These are phyloP conservation scores for Grus americana DNA, from an alignment of 2,113 vertebrate species.

Conservation along the genomic window DNA sequence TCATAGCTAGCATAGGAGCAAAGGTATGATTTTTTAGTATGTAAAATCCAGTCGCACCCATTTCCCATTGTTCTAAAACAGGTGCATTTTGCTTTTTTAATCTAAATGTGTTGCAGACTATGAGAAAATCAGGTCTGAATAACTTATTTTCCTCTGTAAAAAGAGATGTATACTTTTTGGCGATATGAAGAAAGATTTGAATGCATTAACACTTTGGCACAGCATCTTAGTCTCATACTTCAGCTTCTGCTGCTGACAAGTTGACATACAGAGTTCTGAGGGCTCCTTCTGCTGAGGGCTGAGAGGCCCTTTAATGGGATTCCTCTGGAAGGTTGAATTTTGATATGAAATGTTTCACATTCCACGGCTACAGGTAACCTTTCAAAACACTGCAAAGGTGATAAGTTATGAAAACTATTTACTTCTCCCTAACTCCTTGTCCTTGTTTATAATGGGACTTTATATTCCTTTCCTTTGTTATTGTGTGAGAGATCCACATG, in stretches of 20 bases:
- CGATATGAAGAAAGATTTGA: neutral
- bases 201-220: neutral
- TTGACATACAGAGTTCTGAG: neutral
- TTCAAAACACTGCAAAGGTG: neutral
- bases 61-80: neutral
- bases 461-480: neutral
- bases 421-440: neutral
- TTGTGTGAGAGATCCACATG: neutral
- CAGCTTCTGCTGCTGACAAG: neutral
- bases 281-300: neutral
- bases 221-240: neutral
- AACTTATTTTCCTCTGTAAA: neutral
- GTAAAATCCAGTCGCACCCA: neutral
- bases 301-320: neutral
- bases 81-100: neutral
- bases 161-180: accelerated
- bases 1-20: neutral
- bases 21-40: neutral
- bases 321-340: neutral
- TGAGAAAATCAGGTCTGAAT: neutral
- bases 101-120: neutral
- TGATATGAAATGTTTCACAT: neutral
- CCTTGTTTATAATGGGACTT: neutral
- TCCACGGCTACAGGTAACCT: neutral
- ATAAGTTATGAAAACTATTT: neutral